Base-by-base conservation (phyloP, 2,113 vertebrate species). In the Takifugu bimaculatus region DNA sequence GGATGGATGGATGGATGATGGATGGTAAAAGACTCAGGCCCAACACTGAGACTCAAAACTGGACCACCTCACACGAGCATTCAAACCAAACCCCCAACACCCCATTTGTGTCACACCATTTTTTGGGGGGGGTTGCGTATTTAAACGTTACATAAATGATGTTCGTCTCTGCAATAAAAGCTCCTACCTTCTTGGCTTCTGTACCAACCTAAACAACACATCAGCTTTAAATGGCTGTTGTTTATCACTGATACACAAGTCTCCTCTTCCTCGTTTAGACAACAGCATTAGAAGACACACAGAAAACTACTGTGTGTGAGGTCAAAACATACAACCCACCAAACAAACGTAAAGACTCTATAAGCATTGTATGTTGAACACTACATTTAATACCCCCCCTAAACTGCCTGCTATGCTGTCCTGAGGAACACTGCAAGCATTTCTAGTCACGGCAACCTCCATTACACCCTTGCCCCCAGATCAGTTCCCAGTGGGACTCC, bases 81-180 rank as follows among this genome's bases (percentile, higher is more conserved):
- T 9, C 15, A 26, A 25, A 20, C 9, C 48, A 50, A 15, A 45
- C 35, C 35, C 11, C 2, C 35, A 39, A 10, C 35, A 39, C 7
- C 35, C 35, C 35, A 6, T 39, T 39, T 39, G 35, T 39, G 35
- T 20, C 20, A 20, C 20, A 20, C 20, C 20, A 20, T 20, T 20
- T 20, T 20, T 20, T 20, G 20, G 20, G 20, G 20, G 20, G 20
- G 20, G 20, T 20, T 20, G 20, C 20, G 20, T 20, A 44, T 35
- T 43, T 50, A 32, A 59, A 15, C 13, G 20, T 67, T 58, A 79
- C 28, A 47, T 25, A 71, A 71, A 44, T 50, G 25, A 60, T 26
- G 60, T 26, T 53, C 28, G 44, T 26, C 12, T 63, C 15, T 35
- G 50, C n/a, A 25, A 15, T 50, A n/a, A 6, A 26, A 50, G 15